Conservation (phyloP, 2,797 vertebrate species). For the Mycteria americana region DNA sequence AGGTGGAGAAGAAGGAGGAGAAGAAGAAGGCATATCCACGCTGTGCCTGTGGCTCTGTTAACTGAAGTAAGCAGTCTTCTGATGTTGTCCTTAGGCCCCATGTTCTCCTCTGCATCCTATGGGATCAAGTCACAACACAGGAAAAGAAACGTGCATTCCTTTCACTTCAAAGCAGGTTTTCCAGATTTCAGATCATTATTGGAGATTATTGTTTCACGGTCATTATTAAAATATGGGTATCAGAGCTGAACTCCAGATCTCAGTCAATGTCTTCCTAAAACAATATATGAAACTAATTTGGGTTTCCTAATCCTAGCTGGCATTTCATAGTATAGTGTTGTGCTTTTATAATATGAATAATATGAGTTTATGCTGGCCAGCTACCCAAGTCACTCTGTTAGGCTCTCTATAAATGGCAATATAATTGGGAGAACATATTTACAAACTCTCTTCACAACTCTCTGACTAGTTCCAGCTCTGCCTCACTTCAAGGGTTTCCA, state of each 20-base stretch:
- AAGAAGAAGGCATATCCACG: not conserved
- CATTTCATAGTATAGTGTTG: not conserved
- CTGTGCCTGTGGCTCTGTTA: not conserved
- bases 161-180: not conserved
- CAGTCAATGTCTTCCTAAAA: not conserved
- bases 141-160: not conserved
- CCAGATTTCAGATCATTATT: not conserved
- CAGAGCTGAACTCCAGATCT: not conserved
- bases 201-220: not conserved
- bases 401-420: not conserved
- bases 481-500: not conserved
- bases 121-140: not conserved
- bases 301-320: not conserved
- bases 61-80: not conserved
- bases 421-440: not conserved
- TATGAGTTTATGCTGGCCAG: not conserved
- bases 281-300: not conserved
- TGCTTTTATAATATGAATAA: not conserved
- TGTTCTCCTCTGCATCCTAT: not conserved
- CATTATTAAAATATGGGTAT: not conserved
- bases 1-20: not conserved
- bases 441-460: conserved; percentile 1
- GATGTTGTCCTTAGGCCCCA: not conserved
- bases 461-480: not conserved
- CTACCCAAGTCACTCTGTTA: not conserved